Conservation (phyloP, 2,113 vertebrate genomes). For the Microcebus ravelobensis region DNA sequence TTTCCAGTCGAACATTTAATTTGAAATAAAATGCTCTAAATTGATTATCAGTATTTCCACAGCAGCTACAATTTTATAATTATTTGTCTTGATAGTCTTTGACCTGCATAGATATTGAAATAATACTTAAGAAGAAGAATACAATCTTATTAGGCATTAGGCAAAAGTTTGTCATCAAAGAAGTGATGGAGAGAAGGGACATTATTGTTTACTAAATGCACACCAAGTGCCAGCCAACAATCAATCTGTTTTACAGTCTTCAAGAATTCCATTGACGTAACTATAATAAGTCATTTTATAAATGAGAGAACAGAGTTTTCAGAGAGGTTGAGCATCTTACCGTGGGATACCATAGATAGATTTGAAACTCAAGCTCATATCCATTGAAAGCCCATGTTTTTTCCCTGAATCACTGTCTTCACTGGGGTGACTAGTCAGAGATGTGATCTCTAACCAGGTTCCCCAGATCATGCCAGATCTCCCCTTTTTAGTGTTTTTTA, state of each 20-base stretch:
- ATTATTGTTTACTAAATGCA: background rate
- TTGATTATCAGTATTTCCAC: slow-evolving; percentile 6
- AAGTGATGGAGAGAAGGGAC: background rate
- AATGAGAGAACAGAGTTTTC: background rate
- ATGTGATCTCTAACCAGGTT: background rate
- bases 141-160: background rate
- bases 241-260: background rate
- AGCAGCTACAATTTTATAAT: slow-evolving; percentile 36
- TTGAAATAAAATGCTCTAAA: slow-evolving; percentile 51
- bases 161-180: background rate
- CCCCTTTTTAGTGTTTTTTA: too few species aligned
- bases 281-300: background rate
- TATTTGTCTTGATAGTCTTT: slow-evolving; percentile 10
- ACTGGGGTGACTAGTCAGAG: background rate
- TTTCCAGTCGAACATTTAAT: background rate
- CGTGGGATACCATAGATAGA: background rate
- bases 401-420: background rate
- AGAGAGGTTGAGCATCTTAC: background rate
- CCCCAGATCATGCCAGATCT: background rate
- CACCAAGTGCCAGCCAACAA: background rate
- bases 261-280: background rate
- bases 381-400: background rate
- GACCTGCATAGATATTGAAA: background rate
- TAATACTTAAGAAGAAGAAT: slow-evolving; percentile 18
- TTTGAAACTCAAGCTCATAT: background rate